These are phyloP conservation scores for Macaria liturata DNA, from an alignment of 2,888 invertebrate species.

Conservation along the genomic window DNA sequence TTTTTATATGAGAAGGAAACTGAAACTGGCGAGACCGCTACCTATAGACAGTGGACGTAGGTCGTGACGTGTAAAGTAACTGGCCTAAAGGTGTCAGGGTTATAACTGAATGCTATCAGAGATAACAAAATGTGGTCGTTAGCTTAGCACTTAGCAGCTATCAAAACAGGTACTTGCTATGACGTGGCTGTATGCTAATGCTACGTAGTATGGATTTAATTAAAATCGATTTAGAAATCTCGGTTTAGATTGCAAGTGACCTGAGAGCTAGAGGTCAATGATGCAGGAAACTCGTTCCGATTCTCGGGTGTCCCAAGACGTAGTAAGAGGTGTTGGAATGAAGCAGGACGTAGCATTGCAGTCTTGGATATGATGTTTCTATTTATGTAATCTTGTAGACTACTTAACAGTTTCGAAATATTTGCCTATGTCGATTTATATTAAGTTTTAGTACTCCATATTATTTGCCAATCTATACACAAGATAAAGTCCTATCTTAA, in stretches of 20 bases:
- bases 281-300: no score
- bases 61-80: conserved; percentile 26
- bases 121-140: conserved; percentile 21
- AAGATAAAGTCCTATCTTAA: no score
- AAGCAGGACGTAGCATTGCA: conserved; percentile 7
- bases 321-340: background rate
- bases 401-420: no score
- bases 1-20: conserved; percentile 36
- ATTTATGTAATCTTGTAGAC: no score
- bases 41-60: background rate
- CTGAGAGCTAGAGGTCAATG: no score
- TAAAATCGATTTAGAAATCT: conserved; percentile 6
- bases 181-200: conserved; percentile 3
- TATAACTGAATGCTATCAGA: conserved; percentile 22
- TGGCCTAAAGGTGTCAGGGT: conserved; percentile 35
- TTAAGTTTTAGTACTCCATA: no score
- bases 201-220: conserved; percentile 4
- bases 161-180: conserved; percentile 2
- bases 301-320: no score
- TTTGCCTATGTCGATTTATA: no score
- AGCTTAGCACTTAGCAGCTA: conserved; percentile 6
- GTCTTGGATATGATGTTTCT: conserved; percentile 1
- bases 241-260: conserved; percentile 1
- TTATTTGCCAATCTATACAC: no score
- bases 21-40: conserved; percentile 14